Conservation (phyloP, 2,888 invertebrate genomes). For the Malthinus flaveolus region DNA sequence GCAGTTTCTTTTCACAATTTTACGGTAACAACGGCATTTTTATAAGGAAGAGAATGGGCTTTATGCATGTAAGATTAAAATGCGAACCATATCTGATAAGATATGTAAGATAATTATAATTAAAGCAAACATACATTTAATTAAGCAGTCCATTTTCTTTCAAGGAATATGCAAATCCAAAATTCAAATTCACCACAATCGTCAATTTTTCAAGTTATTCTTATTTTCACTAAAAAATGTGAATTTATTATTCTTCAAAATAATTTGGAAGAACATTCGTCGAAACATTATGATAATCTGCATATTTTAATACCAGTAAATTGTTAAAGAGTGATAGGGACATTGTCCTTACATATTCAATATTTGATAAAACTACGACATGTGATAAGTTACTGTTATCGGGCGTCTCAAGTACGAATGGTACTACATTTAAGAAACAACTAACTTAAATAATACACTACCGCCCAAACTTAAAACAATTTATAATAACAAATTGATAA, state of each 20-base stretch:
- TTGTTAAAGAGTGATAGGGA: conserved; percentile 22
- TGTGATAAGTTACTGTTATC: conserved; percentile 26
- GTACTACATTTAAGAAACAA: background rate
- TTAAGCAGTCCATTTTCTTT: conserved; percentile 35
- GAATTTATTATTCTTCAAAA: background rate
- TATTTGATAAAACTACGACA: conserved; percentile 26
- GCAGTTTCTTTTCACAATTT: background rate
- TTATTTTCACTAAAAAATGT: conserved; percentile 11
- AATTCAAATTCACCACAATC: conserved; percentile 6
- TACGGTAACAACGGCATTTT: no score
- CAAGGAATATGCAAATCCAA: background rate
- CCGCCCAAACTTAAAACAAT: no score
- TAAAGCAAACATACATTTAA: conserved; percentile 33
- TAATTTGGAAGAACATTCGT: background rate
- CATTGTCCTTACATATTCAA: conserved; percentile 21
- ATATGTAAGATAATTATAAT: conserved; percentile 22
- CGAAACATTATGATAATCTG: conserved; percentile 26
- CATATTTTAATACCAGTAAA: conserved; percentile 29
- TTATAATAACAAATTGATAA: no score
- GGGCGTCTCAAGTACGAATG: conserved; percentile 18
- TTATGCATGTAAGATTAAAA: background rate
- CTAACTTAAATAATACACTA: no score
- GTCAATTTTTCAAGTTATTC: conserved; percentile 7
- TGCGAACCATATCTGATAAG: conserved; percentile 7
- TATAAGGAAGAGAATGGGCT: background rate